phyloP scores from a whole-genome alignment of 2,888 invertebrate species.

The Lissocephala sabroskyi region DNA sequence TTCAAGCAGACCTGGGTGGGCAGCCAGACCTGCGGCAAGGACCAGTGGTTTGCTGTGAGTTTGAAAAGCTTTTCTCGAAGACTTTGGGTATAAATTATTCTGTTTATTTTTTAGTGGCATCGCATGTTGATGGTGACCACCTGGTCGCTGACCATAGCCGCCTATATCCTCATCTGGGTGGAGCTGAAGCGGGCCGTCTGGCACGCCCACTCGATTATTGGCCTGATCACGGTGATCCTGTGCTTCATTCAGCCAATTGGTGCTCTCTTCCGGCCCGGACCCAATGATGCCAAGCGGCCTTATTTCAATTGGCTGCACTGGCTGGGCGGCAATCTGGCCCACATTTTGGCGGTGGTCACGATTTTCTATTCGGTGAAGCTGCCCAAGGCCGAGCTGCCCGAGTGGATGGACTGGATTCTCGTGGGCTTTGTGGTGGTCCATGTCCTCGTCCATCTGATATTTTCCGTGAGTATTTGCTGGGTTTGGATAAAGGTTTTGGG shows the following conservation, averaged over 20 bases:
- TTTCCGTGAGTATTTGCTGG: slow-evolving; percentile 77
- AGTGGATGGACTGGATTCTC: slow-evolving; percentile 90
- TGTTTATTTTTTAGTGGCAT: slow-evolving; percentile 79
- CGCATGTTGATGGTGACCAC: slow-evolving; percentile 87
- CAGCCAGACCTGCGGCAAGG: slow-evolving; percentile 86
- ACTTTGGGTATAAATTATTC: neutral
- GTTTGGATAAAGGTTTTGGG: neutral
- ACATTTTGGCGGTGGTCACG: slow-evolving; percentile 92
- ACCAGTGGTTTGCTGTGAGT: slow-evolving; percentile 94
- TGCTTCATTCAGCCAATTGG: slow-evolving; percentile 91
- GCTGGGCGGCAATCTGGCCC: slow-evolving; percentile 89
- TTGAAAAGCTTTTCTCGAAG: neutral
- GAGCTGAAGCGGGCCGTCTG: slow-evolving; percentile 83
- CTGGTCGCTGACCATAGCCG: slow-evolving; percentile 84
- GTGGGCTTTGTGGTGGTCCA: slow-evolving; percentile 93
- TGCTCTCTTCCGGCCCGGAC: slow-evolving; percentile 89
- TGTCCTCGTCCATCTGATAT: slow-evolving; percentile 87
- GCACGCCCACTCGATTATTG: slow-evolving; percentile 89
- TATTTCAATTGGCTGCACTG: slow-evolving; percentile 95
- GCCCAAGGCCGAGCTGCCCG: slow-evolving; percentile 87
- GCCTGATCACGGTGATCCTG: slow-evolving; percentile 82
- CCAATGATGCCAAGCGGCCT: slow-evolving; percentile 83
- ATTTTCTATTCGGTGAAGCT: slow-evolving; percentile 94
- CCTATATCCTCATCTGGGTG: slow-evolving; percentile 86
- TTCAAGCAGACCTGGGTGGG: slow-evolving; percentile 92